Evolutionary conservation across 2,113 vertebrate species (phyloP).

Genomic region (Empidonax traillii): DNA sequence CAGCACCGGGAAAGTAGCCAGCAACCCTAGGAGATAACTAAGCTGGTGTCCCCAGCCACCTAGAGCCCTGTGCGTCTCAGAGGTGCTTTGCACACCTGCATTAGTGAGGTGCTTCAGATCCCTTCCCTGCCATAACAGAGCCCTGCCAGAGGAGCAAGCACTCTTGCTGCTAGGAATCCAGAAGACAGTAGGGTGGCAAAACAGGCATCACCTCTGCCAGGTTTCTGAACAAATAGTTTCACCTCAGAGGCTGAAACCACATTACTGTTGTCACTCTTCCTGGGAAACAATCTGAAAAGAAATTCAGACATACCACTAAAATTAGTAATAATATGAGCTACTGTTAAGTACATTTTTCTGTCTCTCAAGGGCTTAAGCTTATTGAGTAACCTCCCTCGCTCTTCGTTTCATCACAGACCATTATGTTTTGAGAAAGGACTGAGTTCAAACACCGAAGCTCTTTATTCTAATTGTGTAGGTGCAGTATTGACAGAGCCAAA

Average conservation of each 20-base stretch:
- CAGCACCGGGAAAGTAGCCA: background rate
- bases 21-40: background rate
- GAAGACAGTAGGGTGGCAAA: background rate
- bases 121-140: background rate
- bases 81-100: background rate
- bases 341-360: background rate
- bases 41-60: background rate
- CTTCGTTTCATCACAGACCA: background rate
- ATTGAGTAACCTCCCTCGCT: background rate
- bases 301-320: background rate
- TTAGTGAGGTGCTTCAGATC: background rate
- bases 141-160: background rate
- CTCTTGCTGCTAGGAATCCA: background rate
- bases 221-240: background rate
- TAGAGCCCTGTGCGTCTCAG: background rate
- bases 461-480: background rate
- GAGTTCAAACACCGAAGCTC: background rate
- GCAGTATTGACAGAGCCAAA: background rate
- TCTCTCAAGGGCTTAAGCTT: background rate
- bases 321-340: background rate
- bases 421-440: background rate
- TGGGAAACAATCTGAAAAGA: background rate
- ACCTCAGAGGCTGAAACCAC: background rate
- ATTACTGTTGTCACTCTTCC: background rate
- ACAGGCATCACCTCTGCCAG: background rate